Evolutionary conservation across 2,113 vertebrate species (phyloP).

Genomic region (Mormyrus iriodes): DNA sequence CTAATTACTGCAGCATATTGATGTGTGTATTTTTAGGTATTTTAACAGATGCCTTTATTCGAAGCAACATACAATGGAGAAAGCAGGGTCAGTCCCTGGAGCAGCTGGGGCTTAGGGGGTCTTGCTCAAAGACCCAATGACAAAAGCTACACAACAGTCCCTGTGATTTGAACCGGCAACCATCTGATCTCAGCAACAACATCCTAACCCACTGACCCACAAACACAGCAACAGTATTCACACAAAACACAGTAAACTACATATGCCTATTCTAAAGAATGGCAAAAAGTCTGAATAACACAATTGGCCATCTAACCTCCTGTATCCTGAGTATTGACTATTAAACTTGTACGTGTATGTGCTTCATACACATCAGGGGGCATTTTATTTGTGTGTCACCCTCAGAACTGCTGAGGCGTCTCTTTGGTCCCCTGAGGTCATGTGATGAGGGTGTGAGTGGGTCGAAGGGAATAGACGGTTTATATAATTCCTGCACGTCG

Average conservation of each 20-base stretch:
- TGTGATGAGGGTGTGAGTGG: slow-evolving; percentile 20
- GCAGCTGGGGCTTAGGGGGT: background rate
- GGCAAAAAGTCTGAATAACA: background rate
- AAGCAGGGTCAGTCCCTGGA: background rate
- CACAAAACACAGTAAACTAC: background rate
- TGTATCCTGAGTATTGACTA: background rate
- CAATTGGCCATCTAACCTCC: background rate
- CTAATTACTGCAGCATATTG: background rate
- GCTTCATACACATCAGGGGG: background rate
- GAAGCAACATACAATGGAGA: background rate
- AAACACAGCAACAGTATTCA: too few relatives aligned
- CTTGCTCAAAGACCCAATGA: background rate
- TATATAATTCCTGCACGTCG: background rate
- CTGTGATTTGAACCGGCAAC: background rate
- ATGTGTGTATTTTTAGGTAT: too few relatives aligned
- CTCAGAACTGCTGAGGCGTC: background rate
- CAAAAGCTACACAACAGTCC: background rate
- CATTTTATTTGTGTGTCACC: too few relatives aligned
- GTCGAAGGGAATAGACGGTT: background rate
- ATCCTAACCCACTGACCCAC: too few relatives aligned
- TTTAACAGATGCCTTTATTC: background rate
- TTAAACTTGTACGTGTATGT: background rate
- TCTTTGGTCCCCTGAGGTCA: background rate
- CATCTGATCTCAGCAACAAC: background rate
- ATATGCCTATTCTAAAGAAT: background rate